Evolutionary conservation across 2,113 vertebrate species (phyloP).

Genomic region (Pseudopodoces humilis): DNA sequence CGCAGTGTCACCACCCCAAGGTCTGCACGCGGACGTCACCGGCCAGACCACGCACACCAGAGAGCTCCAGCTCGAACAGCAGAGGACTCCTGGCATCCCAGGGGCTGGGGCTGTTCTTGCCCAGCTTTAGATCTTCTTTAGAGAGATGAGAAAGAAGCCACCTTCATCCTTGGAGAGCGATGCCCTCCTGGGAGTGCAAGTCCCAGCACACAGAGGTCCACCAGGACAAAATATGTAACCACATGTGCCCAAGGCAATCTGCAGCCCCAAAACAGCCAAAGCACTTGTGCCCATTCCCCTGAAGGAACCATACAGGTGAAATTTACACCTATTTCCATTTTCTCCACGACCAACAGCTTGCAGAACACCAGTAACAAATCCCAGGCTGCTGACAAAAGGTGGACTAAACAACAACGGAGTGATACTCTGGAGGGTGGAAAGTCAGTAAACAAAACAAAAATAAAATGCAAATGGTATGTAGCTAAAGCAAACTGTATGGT

Average conservation of each 20-base stretch:
- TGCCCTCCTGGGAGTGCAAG: background rate
- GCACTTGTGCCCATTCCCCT: background rate
- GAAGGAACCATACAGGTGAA: background rate
- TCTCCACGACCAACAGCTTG: background rate
- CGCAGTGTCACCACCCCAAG: background rate
- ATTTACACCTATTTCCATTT: background rate
- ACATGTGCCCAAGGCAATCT: rapidly evolving
- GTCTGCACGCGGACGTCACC: rapidly evolving
- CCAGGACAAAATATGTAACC: background rate
- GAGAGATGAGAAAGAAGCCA: background rate
- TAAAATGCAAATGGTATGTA: conserved; percentile 14
- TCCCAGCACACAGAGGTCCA: background rate
- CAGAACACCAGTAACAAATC: rapidly evolving
- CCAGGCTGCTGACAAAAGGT: background rate
- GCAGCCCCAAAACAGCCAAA: background rate
- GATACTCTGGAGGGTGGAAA: background rate
- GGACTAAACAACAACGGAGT: background rate
- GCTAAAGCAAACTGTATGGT: conserved; percentile 65
- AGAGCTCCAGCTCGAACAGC: background rate
- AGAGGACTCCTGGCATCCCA: background rate
- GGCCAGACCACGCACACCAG: rapidly evolving
- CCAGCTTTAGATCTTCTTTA: background rate
- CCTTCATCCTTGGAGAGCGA: background rate
- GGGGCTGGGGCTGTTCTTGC: background rate
- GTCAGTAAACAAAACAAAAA: conserved; percentile 58